Evolutionary conservation across 2,888 invertebrate genomes (phyloP), one percentile per base, ranked within the genome.

Genomic region (Stegana nigrithorax): DNA sequence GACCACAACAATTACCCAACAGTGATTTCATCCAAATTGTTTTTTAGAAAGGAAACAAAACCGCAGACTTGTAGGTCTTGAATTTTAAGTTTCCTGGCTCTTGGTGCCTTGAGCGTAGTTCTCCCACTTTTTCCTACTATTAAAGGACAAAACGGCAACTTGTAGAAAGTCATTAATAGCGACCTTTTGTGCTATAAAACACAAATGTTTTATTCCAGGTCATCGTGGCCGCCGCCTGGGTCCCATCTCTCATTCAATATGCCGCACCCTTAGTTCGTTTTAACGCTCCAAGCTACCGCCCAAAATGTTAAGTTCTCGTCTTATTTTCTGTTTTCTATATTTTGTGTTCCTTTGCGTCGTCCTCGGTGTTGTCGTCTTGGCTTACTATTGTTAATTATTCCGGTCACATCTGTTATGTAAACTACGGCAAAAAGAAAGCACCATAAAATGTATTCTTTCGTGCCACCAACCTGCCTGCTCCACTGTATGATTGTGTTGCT

Each of bases 361-460:
- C 4, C 8, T 63, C 57, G 59, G 63, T 62, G 64, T 66, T 72
- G n/a, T n/a, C n/a, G n/a, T n/a, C 72, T 73, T 72, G 72, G 80
- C 79, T 80, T 72, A 77, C 67, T 68, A 73, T 74, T 75, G 72
- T 79, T 82, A 75, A 77, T 80, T 80, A 81, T 80, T 78, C 82
- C 72, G 74, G 78, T 81, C 82, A 81, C 80, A 82, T 79, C 81
- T 80, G 78, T 71, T 78, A 73, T 78, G 77, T 73, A 77, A 81
- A 81, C 79, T 75, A 68, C 64, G 73, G 62, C 55, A 64, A 62
- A 12, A 60, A n/a, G n/a, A n/a, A n/a, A n/a, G n/a, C n/a, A 55
- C 66, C 67, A 68, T 67, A 70, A 78, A 75, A 65, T 50, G 19
- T 29, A 19, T 19, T 36, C n/a, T 36, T 29, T 55, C 14, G 1